A percentile compares a stretch with the other conserved stretches of the same genome.
phyloP scores from a whole-genome alignment of 2,797 vertebrate species.

The Geotria australis region DNA sequence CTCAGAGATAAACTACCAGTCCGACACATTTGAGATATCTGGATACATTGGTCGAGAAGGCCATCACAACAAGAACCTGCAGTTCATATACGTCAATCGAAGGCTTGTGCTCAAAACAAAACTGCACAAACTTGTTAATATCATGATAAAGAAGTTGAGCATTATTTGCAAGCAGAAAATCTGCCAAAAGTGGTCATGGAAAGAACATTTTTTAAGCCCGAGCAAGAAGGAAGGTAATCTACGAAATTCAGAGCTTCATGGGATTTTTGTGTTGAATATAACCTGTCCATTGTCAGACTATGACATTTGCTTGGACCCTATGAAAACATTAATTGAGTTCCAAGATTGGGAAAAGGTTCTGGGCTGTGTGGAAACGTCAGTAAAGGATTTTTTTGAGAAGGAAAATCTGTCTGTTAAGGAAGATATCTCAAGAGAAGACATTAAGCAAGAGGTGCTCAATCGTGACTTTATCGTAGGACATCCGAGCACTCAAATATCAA shows the following conservation, averaged over 20 bases:
- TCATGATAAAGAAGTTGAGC: conserved; percentile 38
- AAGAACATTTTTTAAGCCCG: background rate
- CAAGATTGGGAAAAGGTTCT: conserved; percentile 51
- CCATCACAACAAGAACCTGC: conserved; percentile 64
- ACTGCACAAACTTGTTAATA: conserved; percentile 55
- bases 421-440: background rate
- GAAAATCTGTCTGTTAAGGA: conserved; percentile 14
- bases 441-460: background rate
- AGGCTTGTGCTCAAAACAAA: conserved; percentile 57
- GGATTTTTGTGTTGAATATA: conserved; percentile 50
- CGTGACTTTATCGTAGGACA: background rate
- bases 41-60: conserved; percentile 53
- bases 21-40: conserved; percentile 19
- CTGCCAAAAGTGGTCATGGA: conserved; percentile 6
- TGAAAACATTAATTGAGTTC: conserved; percentile 78
- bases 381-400: conserved; percentile 36
- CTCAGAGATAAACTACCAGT: conserved; percentile 19
- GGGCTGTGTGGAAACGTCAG: conserved; percentile 37
- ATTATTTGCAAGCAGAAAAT: conserved; percentile 20
- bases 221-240: background rate
- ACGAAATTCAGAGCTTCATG: conserved; percentile 19
- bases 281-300: conserved; percentile 45
- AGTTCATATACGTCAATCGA: conserved; percentile 57
- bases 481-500: too few relatives aligned
- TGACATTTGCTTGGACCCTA: conserved; percentile 61